Conservation (phyloP, 2,113 vertebrate genomes). For the Leptodactylus fuscus region DNA sequence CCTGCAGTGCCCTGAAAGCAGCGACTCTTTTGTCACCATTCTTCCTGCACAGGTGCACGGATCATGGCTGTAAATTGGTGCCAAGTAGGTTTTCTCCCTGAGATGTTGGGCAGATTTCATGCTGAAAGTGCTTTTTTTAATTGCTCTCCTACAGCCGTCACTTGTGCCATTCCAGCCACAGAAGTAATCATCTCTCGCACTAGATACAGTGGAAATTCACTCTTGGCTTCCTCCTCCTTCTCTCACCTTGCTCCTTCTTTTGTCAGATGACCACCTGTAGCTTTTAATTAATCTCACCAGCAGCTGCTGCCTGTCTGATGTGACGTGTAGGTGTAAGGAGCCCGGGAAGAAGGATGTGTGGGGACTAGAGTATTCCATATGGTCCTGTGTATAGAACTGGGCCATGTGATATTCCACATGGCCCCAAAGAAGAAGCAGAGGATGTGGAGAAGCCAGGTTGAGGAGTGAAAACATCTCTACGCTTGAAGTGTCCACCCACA, state of each 20-base stretch:
- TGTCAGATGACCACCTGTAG: slow-evolving; percentile 58
- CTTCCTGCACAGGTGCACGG: slow-evolving; percentile 55
- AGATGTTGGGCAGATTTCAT: slow-evolving; percentile 57
- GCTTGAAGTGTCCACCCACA: slow-evolving; percentile 31
- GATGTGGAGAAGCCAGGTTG: slow-evolving; percentile 7
- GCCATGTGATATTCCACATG: slow-evolving; percentile 20
- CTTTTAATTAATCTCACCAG: slow-evolving; percentile 59
- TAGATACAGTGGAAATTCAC: slow-evolving; percentile 48
- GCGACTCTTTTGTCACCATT: slow-evolving; percentile 48
- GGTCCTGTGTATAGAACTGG: neutral
- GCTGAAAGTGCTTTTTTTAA: slow-evolving; percentile 60
- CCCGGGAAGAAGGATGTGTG: slow-evolving; percentile 32
- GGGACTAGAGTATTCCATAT: slow-evolving; percentile 51
- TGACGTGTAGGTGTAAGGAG: slow-evolving; percentile 55
- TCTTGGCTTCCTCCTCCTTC: slow-evolving; percentile 35
- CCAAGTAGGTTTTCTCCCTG: slow-evolving; percentile 54
- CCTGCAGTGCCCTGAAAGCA: slow-evolving; percentile 54
- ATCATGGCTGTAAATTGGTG: slow-evolving; percentile 58
- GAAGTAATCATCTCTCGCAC: slow-evolving; percentile 55
- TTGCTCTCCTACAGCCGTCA: slow-evolving; percentile 56
- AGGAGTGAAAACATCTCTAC: neutral
- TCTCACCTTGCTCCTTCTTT: slow-evolving; percentile 45
- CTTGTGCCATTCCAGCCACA: slow-evolving; percentile 56
- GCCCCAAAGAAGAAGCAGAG: neutral
- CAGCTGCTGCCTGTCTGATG: slow-evolving; percentile 58